A percentile compares a stretch with the other conserved stretches of the same genome.
These are phyloP conservation scores for Sebastes ruberrimus DNA, from an alignment of 2,797 vertebrate species.

Conservation along the genomic window DNA sequence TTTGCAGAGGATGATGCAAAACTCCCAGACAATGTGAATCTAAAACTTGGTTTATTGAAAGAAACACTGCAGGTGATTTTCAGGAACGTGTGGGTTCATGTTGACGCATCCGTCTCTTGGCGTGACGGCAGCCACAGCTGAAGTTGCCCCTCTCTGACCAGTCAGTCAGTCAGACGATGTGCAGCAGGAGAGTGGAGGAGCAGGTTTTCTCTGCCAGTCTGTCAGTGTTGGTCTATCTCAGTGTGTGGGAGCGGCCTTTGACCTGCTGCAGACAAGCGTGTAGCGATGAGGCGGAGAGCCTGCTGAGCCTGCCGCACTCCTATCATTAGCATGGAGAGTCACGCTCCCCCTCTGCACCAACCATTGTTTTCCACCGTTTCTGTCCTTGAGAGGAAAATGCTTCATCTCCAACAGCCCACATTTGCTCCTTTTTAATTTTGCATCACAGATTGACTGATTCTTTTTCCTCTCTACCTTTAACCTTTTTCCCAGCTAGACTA, in stretches of 20 bases:
- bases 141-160: slow-evolving; percentile 2
- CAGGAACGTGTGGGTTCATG: background rate
- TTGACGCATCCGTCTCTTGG: background rate
- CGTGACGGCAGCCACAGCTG: background rate
- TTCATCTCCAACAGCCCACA: slow-evolving; percentile 16
- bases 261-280: slow-evolving; percentile 65
- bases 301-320: slow-evolving; percentile 68
- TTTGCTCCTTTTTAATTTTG: slow-evolving; percentile 19
- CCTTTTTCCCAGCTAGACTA: background rate
- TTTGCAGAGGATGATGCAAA: background rate
- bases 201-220: slow-evolving; percentile 52
- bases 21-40: background rate
- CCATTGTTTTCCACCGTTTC: slow-evolving; percentile 59
- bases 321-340: slow-evolving; percentile 79
- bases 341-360: slow-evolving; percentile 66
- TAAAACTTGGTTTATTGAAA: background rate
- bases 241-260: slow-evolving; percentile 69
- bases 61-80: background rate
- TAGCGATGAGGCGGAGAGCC: slow-evolving; percentile 59
- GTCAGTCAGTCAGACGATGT: background rate
- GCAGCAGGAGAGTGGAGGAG: slow-evolving; percentile 29
- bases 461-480: background rate
- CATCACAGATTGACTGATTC: background rate
- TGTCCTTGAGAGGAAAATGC: slow-evolving; percentile 55
- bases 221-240: slow-evolving; percentile 50